These are phyloP conservation scores for Callionymus lyra DNA, from an alignment of 2,113 vertebrate species.

Conservation along the genomic window DNA sequence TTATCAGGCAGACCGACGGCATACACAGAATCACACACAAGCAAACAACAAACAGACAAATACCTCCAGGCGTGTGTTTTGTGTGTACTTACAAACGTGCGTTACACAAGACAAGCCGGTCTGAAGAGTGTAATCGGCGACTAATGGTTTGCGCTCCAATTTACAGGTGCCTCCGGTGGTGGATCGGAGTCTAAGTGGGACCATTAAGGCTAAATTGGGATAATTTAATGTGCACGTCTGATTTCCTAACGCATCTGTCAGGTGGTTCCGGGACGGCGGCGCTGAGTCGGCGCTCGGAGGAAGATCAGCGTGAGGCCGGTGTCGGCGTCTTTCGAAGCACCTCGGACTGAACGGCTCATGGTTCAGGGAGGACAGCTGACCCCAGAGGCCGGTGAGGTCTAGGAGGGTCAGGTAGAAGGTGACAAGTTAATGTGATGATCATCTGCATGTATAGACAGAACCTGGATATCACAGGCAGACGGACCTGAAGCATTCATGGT, in stretches of 20 bases:
- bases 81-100: slow-evolving; percentile 8
- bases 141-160: slow-evolving; percentile 37
- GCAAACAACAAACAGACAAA: slow-evolving; percentile 22
- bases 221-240: slow-evolving; percentile 53
- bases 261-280: slow-evolving; percentile 10
- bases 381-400: no score
- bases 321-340: no score
- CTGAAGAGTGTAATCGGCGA: slow-evolving; percentile 37
- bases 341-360: no score
- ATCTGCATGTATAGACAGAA: no score
- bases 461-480: no score
- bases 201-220: slow-evolving; percentile 49
- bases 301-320: slow-evolving; percentile 3
- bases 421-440: no score
- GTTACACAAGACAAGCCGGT: slow-evolving; percentile 26
- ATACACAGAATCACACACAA: slow-evolving; percentile 32
- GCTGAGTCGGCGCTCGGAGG: neutral
- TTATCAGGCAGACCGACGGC: slow-evolving; percentile 36
- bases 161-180: slow-evolving; percentile 44
- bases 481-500: no score
- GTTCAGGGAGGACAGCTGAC: neutral
- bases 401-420: no score
- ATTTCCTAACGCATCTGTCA: slow-evolving; percentile 29
- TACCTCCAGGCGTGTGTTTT: slow-evolving; percentile 3
- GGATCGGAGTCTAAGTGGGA: slow-evolving; percentile 38